phyloP scores from a whole-genome alignment of 1,140 invertebrate genomes.

The Aricia agestis region DNA sequence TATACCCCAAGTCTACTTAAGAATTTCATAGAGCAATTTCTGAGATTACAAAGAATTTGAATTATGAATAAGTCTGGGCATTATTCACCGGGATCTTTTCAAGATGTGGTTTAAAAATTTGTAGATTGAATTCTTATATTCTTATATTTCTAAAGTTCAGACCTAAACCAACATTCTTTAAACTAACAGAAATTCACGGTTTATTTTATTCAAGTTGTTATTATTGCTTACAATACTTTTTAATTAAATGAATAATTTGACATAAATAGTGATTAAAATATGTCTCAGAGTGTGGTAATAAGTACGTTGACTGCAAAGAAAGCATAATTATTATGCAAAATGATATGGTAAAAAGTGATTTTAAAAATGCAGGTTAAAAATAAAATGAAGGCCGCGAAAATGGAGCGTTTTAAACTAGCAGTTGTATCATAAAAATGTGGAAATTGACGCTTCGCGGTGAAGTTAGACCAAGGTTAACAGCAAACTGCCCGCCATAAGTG shows the following conservation, averaged over 20 bases:
- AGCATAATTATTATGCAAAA: background rate
- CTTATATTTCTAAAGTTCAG: background rate
- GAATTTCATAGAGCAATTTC: background rate
- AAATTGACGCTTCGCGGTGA: slow-evolving; percentile 9
- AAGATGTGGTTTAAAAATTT: background rate
- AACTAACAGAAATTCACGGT: no score
- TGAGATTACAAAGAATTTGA: slow-evolving; percentile 3
- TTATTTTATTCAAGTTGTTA: no score
- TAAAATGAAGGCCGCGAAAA: slow-evolving; percentile 8
- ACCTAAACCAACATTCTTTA: no score
- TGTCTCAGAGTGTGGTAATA: no score
- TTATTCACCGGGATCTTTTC: background rate
- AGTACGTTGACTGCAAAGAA: no score
- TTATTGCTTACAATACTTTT: no score
- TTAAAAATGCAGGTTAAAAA: slow-evolving; percentile 13
- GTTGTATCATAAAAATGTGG: slow-evolving; percentile 9
- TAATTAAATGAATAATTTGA: no score
- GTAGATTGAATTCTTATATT: background rate
- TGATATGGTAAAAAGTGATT: background rate
- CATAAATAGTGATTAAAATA: no score
- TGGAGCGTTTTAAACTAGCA: slow-evolving; percentile 1
- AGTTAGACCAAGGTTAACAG: slow-evolving; percentile 2
- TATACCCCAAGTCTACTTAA: background rate
- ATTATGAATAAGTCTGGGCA: background rate
- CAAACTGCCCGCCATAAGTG: slow-evolving; percentile 3